These are phyloP conservation scores for Ophraella communa DNA, from an alignment of 2,888 invertebrate genomes.

Conservation along the genomic window DNA sequence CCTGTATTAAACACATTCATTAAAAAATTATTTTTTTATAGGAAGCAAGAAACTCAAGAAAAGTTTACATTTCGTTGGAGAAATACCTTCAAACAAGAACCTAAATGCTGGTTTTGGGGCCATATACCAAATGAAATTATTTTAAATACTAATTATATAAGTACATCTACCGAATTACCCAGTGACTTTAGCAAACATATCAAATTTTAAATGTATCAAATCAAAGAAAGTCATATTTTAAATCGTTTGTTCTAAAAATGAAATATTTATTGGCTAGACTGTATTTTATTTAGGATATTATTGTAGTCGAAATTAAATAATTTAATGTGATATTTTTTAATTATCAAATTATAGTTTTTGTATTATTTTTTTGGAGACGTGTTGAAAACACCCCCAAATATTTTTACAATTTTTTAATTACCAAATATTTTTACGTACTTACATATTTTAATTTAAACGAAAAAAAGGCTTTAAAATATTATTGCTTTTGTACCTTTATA, in stretches of 20 bases:
- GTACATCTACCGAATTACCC: too few relatives aligned
- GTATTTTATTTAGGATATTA: background rate
- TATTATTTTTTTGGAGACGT: background rate
- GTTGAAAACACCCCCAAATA: background rate
- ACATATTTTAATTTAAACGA: slow-evolving; percentile 6
- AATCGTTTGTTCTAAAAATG: background rate
- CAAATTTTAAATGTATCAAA: too few relatives aligned
- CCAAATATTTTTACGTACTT: slow-evolving; percentile 28
- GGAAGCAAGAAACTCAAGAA: background rate
- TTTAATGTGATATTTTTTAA: slow-evolving; percentile 6
- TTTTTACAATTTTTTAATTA: slow-evolving; percentile 1
- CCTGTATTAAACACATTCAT: too few relatives aligned
- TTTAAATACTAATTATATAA: background rate
- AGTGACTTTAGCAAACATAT: too few relatives aligned
- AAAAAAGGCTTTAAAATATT: slow-evolving; percentile 19
- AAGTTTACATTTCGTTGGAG: background rate
- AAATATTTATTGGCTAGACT: too few relatives aligned
- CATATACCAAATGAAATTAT: background rate
- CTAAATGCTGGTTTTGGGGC: background rate
- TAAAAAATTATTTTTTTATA: background rate
- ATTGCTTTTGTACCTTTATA: slow-evolving; percentile 20
- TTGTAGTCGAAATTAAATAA: background rate
- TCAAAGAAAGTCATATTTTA: too few relatives aligned
- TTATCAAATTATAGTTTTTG: background rate
- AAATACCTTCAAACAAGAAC: background rate